Conservation (phyloP, 2,113 vertebrate genomes). For the Eurypyga helias region DNA sequence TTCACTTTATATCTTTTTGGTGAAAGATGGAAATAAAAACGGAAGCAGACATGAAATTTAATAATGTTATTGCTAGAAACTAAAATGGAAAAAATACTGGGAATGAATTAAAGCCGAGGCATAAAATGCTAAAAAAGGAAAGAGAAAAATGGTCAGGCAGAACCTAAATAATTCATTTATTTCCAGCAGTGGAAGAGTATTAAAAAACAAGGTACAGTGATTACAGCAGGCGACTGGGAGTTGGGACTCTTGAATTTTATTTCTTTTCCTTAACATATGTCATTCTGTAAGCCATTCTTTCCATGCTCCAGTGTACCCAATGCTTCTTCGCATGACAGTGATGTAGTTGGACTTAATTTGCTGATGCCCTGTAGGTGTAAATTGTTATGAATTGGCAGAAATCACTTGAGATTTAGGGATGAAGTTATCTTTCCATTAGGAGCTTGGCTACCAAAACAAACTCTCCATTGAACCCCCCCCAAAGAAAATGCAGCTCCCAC, state of each 20-base stretch:
- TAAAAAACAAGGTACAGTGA: constrained; percentile 29
- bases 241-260: constrained; percentile 11
- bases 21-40: constrained; percentile 75
- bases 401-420: constrained; percentile 52
- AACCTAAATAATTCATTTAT: constrained; percentile 62
- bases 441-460: constrained; percentile 50
- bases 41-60: constrained; percentile 72
- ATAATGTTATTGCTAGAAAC: constrained; percentile 71
- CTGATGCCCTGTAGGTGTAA: constrained; percentile 53
- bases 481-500: constrained; percentile 19
- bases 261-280: constrained; percentile 11
- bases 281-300: not conserved
- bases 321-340: not conserved
- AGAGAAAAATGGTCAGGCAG: constrained; percentile 40
- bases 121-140: constrained; percentile 37
- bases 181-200: constrained; percentile 36
- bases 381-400: constrained; percentile 64
- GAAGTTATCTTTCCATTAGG: constrained; percentile 55
- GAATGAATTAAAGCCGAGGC: constrained; percentile 46
- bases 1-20: constrained; percentile 72
- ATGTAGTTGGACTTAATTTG: constrained; percentile 53
- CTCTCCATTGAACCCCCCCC: not conserved
- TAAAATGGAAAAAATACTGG: constrained; percentile 55
- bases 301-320: not conserved
- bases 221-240: not conserved